These are phyloP conservation scores for Bellardia bayeri DNA, from an alignment of 2,888 invertebrate species.

Conservation along the genomic window DNA sequence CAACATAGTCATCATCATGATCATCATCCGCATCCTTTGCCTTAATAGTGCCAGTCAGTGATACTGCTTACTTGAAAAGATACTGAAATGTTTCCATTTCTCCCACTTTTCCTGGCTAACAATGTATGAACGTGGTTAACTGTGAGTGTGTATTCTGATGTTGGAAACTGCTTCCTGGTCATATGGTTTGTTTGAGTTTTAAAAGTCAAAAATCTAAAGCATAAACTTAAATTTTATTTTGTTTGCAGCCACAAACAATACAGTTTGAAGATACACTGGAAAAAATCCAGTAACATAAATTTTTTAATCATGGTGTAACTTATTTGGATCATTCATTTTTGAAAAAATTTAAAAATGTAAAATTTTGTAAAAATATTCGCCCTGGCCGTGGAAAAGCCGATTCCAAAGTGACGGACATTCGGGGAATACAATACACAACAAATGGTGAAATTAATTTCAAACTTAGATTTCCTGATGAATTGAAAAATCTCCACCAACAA, in stretches of 20 bases:
- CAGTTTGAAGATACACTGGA: not conserved
- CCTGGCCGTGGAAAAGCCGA: no score
- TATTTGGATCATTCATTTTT: no score
- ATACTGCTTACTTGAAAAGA: not conserved
- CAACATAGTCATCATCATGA: constrained; percentile 7
- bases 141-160: not conserved
- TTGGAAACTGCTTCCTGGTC: constrained; percentile 32
- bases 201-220: constrained; percentile 30
- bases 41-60: not conserved
- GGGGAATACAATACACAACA: no score
- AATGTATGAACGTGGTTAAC: not conserved
- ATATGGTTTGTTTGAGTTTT: constrained; percentile 22
- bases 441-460: no score
- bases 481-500: no score
- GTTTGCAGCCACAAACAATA: not conserved
- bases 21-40: not conserved
- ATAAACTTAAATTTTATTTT: constrained; percentile 30
- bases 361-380: no score
- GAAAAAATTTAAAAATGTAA: no score
- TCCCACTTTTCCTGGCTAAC: not conserved
- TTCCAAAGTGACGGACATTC: no score
- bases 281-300: not conserved
- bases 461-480: no score
- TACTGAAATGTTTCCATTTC: not conserved
- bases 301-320: no score